Evolutionary conservation across 1,140 invertebrate genomes (phyloP).

Genomic region (Mylabris phalerata): DNA sequence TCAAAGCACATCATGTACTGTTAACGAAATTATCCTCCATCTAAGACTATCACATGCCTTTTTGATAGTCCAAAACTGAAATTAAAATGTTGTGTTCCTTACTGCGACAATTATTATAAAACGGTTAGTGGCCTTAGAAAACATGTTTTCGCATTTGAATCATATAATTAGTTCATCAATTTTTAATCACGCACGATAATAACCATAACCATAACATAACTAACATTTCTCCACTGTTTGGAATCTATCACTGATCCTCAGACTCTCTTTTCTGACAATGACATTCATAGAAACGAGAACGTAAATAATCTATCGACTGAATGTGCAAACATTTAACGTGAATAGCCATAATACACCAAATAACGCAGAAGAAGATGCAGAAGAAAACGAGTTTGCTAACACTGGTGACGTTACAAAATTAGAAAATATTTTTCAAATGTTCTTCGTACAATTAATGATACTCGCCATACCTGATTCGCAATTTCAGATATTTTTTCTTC

Average conservation of each 20-base stretch:
- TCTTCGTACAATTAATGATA: constrained; percentile 5
- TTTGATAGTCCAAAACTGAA: neutral
- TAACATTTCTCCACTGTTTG: too few relatives aligned
- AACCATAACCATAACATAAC: neutral
- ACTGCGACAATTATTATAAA: constrained; percentile 2
- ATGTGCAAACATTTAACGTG: too few relatives aligned
- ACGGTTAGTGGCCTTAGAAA: constrained; percentile 10
- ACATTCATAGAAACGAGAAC: too few relatives aligned
- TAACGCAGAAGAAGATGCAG: neutral
- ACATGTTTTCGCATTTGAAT: constrained; percentile 2
- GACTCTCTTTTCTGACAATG: too few relatives aligned
- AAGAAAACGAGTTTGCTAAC: neutral
- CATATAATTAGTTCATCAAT: too few relatives aligned
- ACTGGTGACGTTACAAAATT: neutral
- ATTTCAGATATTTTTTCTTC: neutral
- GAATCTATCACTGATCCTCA: too few relatives aligned
- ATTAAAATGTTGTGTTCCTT: constrained; percentile 2
- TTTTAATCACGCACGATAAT: neutral
- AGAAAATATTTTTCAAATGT: constrained; percentile 3
- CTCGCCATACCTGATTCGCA: neutral
- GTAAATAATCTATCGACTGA: too few relatives aligned
- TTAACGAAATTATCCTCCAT: neutral
- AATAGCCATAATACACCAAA: neutral
- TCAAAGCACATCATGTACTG: neutral
- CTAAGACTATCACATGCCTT: neutral